Base-by-base conservation (phyloP, 2,888 invertebrate genomes). In the Xiphydria camelus region DNA sequence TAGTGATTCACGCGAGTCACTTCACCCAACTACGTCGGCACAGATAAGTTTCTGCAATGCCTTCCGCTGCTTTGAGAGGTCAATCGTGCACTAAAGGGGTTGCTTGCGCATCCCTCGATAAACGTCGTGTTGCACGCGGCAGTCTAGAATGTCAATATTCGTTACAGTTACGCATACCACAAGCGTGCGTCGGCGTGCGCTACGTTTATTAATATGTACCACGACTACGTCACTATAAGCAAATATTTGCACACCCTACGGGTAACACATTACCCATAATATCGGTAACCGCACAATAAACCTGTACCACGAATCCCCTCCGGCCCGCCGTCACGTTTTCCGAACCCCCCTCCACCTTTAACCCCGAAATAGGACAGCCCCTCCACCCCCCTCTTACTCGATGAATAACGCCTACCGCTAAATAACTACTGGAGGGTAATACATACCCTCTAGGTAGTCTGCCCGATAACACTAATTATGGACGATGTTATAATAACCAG, bases 401-500 rank as follows among this genome's bases (percentile, higher is more conserved):
- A 10, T 1, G 10, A 26, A 26, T 26, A 4, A n/a, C 7, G 14
- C 4, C 14, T 1, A 26, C 4, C 10, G 10, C 3, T 26, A 3
- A 26, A 0, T 10, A 10, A 10, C 10, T 3, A n/a, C n/a, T n/a
- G n/a, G n/a, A n/a, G n/a, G n/a, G 26, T 10, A 6, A 26, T 10
- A 26, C 10, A n/a, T 26, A 26, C 14, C 14, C 14, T 5, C 4
- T 5, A 26, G 1, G 4, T 26, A 26, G 5, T n/a, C 6, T n/a
- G n/a, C n/a, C n/a, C n/a, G n/a, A n/a, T n/a, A n/a, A n/a, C n/a
- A n/a, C 2, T 26, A 26, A 26, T 26, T 26, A 26, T 0, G 10
- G 4, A 6, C 6, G 10, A 3, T 26, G 10, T 26, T 10, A 26
- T 26, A 47, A 55, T 36, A 51, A 46, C 38, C 37, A 46, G 31